phyloP scores from a whole-genome alignment of 2,113 vertebrate species.

The Taurulus bubalis region DNA sequence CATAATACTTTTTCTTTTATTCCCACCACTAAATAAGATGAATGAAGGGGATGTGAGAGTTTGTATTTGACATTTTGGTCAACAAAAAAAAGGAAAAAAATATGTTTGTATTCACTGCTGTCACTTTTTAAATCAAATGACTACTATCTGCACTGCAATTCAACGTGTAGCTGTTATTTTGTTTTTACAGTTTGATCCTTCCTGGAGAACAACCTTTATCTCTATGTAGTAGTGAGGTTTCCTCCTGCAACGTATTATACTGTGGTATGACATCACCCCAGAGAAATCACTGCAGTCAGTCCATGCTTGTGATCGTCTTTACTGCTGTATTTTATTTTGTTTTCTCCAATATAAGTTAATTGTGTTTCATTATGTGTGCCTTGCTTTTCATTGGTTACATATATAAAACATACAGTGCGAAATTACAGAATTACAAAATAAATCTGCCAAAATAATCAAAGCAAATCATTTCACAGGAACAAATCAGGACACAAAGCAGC shows the following conservation, averaged over 20 bases:
- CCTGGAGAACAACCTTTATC: conserved; percentile 18
- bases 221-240: conserved; percentile 1
- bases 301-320: not conserved
- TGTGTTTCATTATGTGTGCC: conserved; percentile 53
- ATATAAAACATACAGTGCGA: not conserved
- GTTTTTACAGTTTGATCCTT: conserved; percentile 25
- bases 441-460: conserved; percentile 27
- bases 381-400: conserved; percentile 32
- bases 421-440: conserved; percentile 25
- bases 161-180: conserved; percentile 46
- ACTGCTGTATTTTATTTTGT: conserved; percentile 10
- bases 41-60: conserved; percentile 4
- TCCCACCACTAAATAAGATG: conserved; percentile 17
- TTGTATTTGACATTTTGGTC: conserved; percentile 45
- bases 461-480: conserved; percentile 18
- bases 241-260: conserved; percentile 12
- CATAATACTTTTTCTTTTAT: conserved; percentile 41
- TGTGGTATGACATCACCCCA: not conserved
- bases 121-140: conserved; percentile 62
- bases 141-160: conserved; percentile 43
- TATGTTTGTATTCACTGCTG: conserved; percentile 50
- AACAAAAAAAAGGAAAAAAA: conserved; percentile 11
- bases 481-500: conserved; percentile 14
- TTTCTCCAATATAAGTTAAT: conserved; percentile 14
- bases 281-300: conserved; percentile 13